These are phyloP conservation scores for Ochropacha duplaris DNA, from an alignment of 2,888 invertebrate genomes.

Conservation along the genomic window DNA sequence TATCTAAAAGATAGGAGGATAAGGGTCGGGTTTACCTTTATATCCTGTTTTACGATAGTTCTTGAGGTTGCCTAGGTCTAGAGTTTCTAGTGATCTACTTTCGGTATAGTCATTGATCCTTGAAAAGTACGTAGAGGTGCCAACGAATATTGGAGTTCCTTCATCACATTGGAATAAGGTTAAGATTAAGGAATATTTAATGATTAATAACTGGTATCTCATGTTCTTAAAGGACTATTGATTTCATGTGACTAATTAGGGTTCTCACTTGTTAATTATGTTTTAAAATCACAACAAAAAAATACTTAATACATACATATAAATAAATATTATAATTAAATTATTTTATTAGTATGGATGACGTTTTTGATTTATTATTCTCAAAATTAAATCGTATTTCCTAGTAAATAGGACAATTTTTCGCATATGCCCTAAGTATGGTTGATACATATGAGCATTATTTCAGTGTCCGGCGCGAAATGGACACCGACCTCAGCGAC, in stretches of 20 bases:
- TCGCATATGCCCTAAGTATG: conserved; percentile 18
- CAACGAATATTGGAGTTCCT: neutral
- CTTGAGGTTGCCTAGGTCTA: neutral
- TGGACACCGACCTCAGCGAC: conserved; percentile 57
- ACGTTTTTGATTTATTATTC: too few relatives aligned
- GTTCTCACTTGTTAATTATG: too few relatives aligned
- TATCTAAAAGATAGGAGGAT: neutral
- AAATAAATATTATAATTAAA: too few relatives aligned
- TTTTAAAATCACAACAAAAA: too few relatives aligned
- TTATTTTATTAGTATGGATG: too few relatives aligned
- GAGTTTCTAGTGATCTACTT: neutral
- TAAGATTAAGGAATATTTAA: too few relatives aligned
- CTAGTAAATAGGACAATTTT: neutral
- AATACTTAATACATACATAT: too few relatives aligned
- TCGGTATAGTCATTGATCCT: too few relatives aligned
- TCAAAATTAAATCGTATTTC: neutral
- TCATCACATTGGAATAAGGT: too few relatives aligned
- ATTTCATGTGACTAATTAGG: too few relatives aligned
- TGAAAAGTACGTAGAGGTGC: neutral
- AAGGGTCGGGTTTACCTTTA: neutral
- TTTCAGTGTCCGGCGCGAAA: conserved; percentile 49
- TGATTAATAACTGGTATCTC: too few relatives aligned
- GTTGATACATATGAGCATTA: conserved; percentile 50
- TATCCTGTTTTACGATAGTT: neutral
- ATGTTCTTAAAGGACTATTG: too few relatives aligned